Evolutionary conservation across 2,888 invertebrate species (phyloP).

Genomic region (Ophioninae sp.): DNA sequence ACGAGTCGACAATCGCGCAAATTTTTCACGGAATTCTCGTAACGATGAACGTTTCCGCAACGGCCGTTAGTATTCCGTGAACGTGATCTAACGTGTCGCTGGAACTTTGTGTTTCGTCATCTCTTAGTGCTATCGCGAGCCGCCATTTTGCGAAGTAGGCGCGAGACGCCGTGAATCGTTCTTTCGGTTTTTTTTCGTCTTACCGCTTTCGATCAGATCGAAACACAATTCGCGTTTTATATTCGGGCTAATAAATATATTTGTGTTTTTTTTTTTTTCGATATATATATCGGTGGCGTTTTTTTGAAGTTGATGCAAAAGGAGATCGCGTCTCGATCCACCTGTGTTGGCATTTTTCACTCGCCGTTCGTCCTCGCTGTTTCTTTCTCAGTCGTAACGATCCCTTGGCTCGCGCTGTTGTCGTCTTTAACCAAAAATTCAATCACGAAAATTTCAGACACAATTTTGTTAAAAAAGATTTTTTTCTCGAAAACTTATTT

Average conservation of each 20-base stretch:
- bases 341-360: not conserved
- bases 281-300: not conserved
- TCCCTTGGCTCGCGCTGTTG: constrained; percentile 18
- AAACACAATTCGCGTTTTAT: not conserved
- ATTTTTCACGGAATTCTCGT: no score
- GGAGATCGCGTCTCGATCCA: not conserved
- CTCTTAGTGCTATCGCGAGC: no score
- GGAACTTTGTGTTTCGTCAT: not conserved
- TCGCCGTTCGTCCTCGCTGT: not conserved
- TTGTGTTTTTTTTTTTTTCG: not conserved
- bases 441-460: not conserved
- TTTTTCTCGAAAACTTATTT: not conserved
- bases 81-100: not conserved
- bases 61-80: no score
- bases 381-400: constrained; percentile 28
- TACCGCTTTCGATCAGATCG: not conserved
- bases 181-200: not conserved
- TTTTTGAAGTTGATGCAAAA: not conserved
- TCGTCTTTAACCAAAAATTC: constrained; percentile 6
- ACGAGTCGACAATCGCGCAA: no score
- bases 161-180: not conserved
- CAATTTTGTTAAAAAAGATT: not conserved
- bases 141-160: not conserved
- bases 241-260: not conserved
- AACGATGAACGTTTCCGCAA: not conserved